Conservation (phyloP, 2,797 vertebrate species). For the Thunnus albacares region DNA sequence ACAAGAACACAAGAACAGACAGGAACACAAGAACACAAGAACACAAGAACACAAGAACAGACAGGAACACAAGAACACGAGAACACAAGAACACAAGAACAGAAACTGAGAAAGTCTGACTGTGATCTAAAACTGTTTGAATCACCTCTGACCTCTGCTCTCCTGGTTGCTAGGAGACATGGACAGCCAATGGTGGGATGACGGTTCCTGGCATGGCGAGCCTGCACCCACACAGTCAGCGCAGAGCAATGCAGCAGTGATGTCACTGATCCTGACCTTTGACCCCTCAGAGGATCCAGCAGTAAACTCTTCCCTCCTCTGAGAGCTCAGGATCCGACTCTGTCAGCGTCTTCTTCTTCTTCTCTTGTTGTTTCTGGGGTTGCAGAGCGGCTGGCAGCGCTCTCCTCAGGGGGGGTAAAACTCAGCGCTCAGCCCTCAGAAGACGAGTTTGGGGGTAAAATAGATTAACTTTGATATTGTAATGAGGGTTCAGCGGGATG, state of each 20-base stretch:
- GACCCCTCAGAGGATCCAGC: slow-evolving; percentile 17
- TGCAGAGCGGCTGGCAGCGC: slow-evolving; percentile 30
- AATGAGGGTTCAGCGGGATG: slow-evolving; percentile 62
- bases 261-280: slow-evolving; percentile 19
- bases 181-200: slow-evolving; percentile 98
- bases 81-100: too few relatives aligned
- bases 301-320: background rate
- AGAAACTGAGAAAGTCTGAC: too few relatives aligned
- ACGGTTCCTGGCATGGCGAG: slow-evolving; percentile 94
- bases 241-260: too few relatives aligned
- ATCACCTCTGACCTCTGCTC: slow-evolving; percentile 18
- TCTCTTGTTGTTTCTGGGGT: slow-evolving; percentile 1
- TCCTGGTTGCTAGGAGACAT: slow-evolving; percentile 90
- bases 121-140: background rate
- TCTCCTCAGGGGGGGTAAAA: slow-evolving; percentile 23
- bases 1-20: too few relatives aligned
- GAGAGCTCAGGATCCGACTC: too few relatives aligned
- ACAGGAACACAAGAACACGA: too few relatives aligned
- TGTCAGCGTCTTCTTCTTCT: background rate
- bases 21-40: too few relatives aligned
- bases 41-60: too few relatives aligned
- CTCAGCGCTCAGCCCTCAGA: slow-evolving; percentile 26
- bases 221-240: slow-evolving; percentile 79
- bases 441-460: slow-evolving; percentile 53
- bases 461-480: slow-evolving; percentile 71